A percentile compares a stretch with the other conserved stretches of the same genome.
Conservation (phyloP, 1,140 invertebrate species). For the Megalopta genalis region DNA sequence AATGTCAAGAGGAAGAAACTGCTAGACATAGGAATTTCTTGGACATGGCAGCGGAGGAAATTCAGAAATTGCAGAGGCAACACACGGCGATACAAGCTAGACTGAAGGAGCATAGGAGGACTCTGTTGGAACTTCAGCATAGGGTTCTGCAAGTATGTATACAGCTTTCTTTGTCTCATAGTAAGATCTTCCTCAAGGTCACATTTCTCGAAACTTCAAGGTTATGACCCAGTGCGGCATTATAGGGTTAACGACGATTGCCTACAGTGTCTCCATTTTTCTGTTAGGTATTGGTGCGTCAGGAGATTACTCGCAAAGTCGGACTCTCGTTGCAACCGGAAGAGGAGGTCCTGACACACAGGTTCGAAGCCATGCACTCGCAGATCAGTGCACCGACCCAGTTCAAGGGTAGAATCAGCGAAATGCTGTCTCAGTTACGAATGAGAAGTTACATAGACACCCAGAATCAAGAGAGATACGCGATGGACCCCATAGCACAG, state of each 20-base stretch:
- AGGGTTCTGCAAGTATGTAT: constrained; percentile 84
- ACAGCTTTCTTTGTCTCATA: too few relatives aligned
- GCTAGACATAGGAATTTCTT: constrained; percentile 88
- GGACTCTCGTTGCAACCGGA: constrained; percentile 92
- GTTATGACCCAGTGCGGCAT: too few relatives aligned
- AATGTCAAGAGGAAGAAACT: constrained; percentile 90
- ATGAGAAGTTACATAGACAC: constrained; percentile 85
- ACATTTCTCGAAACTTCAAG: too few relatives aligned
- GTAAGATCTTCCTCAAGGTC: too few relatives aligned
- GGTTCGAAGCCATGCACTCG: constrained; percentile 91
- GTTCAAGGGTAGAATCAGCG: constrained; percentile 94
- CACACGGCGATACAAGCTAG: constrained; percentile 86
- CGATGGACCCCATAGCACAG: constrained; percentile 83
- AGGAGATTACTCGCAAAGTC: constrained; percentile 92
- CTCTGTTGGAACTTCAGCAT: constrained; percentile 88
- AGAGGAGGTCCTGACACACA: constrained; percentile 91
- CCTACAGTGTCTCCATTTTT: not conserved
- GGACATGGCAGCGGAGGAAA: constrained; percentile 87
- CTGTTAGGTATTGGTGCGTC: constrained; percentile 89
- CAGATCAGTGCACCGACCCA: constrained; percentile 95
- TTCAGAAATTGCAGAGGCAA: constrained; percentile 87
- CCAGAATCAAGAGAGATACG: constrained; percentile 80
- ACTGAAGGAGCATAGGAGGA: constrained; percentile 87
- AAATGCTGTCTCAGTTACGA: constrained; percentile 92
- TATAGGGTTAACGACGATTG: too few relatives aligned